Base-by-base conservation (phyloP, 2,797 vertebrate genomes). In the Diglossa cyanea region DNA sequence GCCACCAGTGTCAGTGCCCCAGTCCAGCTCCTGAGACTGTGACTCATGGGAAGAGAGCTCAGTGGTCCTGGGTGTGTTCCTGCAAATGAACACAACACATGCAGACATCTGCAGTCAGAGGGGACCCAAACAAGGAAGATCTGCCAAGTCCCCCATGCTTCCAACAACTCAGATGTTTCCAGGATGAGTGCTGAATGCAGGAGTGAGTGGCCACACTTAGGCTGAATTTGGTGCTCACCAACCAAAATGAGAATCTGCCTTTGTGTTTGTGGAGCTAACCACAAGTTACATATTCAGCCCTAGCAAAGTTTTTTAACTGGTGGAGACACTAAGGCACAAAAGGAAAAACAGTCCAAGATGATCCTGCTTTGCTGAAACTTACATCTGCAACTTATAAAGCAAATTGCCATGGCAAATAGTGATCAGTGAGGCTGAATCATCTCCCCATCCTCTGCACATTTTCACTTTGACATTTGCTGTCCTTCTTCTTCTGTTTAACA, bases 401-500 rank as follows among this genome's bases (percentile, higher is more conserved):
- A 63, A 95, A 94, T 90, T 95, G 76, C 73, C 53, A 40, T n/a
- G 90, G 87, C 86, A 93, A 94, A 93, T 70, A 96, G 62, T 2
- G 66, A 94, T 86, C 90, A 88, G 90, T 58, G 24, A 86, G 82
- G 54, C 93, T 96, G 95, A 96, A 96, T 97, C 95, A 94, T 94
- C 88, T 90, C 63, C 68, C 55, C 93, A 94, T 91, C 95, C 93
- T 96, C 95, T 96, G 95, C 95, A 96, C 75, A 94, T 94, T 93
- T 95, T 96, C 85, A 88, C 85, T 95, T 84, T 94, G 95, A 93
- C 95, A 94, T 96, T 96, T 95, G 62, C 84, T 91, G 92, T 96
- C 85, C 79, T 94, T 95, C 76, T 85, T 83, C 74, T 85, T 92
- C 84, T 87, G 66, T 92, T 91, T 93, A 92, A 90, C 16, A 17